Evolutionary conservation across 2,888 invertebrate species (phyloP), one percentile per base, ranked within the genome.

Genomic region (Agrotis segetum): DNA sequence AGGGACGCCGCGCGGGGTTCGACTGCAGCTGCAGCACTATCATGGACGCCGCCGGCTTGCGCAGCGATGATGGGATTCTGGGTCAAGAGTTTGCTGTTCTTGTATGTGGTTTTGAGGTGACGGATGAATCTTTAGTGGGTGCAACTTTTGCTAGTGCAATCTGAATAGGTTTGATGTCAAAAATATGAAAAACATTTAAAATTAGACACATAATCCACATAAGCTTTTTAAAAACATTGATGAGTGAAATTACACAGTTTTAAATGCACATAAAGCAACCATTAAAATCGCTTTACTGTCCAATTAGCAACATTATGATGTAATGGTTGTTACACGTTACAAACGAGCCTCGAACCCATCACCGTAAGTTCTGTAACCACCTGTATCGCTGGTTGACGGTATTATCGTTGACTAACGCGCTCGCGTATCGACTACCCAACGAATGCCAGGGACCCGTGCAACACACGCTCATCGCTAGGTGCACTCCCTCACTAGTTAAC

Each of bases 1-100:
- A 97, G 0, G 99, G 99, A 53, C 99, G 97, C 79, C 97, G 97
- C 56, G 97, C 96, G 0, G 99, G 99, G 88, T 98, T 98, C 2
- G 98, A 97, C 92, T 98, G 98, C 50, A 99, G 96, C 97, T 98
- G 98, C 77, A 97, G 96, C 71, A 97, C 97, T 71, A 99, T 99
- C 97, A 99, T 98, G 0, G 97, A 96, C 40, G 97, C 97, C 0
- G 98, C 98, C 21, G 97, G 93, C 86, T 96, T 96, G 81, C 97
- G 97, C 61, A 98, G 95, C 69, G 97, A 96, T 44, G 96, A 96
- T 4, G 97, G 97, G 63, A 98, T 97, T 91, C 97, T 97, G 85
- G 1, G 6, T 7, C 21, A 21, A 6, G 16, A n/a, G 0, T 6
- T 5, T 62, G 44, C 24, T 24, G 24, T 52, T 47, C 66, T 24